Conservation (phyloP, 2,888 invertebrate genomes). For the Euproctis similis region DNA sequence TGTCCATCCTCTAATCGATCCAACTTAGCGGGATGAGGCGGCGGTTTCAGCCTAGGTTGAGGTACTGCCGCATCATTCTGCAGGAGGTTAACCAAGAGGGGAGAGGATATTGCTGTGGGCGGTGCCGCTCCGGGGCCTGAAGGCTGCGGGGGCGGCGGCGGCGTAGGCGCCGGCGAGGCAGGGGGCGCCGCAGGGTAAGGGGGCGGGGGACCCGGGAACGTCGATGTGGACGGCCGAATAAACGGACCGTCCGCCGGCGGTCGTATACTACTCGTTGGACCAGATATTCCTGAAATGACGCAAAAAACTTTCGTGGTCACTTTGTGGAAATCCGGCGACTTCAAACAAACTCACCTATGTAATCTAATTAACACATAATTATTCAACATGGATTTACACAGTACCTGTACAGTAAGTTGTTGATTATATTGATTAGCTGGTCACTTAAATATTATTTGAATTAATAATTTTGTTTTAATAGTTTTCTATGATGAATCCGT, state of each 20-base stretch:
- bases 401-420: no score
- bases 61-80: slow-evolving; percentile 85
- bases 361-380: no score
- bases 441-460: no score
- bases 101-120: slow-evolving; percentile 87
- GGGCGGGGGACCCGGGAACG: slow-evolving; percentile 57
- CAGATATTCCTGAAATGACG: slow-evolving; percentile 36
- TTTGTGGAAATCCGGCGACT: no score
- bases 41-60: slow-evolving; percentile 43
- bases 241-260: slow-evolving; percentile 37
- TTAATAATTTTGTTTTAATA: no score
- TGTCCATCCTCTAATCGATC: slow-evolving; percentile 60
- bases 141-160: slow-evolving; percentile 8
- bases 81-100: slow-evolving; percentile 91
- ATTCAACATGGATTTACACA: no score
- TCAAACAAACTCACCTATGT: no score
- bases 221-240: slow-evolving; percentile 43
- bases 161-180: slow-evolving; percentile 17
- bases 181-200: slow-evolving; percentile 41
- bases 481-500: no score
- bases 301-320: no score
- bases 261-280: slow-evolving; percentile 24
- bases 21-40: slow-evolving; percentile 54
- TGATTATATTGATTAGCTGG: no score
- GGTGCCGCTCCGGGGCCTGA: slow-evolving; percentile 22